Base-by-base conservation (phyloP, 2,888 invertebrate species). In the Acrocyrtus sp. region DNA sequence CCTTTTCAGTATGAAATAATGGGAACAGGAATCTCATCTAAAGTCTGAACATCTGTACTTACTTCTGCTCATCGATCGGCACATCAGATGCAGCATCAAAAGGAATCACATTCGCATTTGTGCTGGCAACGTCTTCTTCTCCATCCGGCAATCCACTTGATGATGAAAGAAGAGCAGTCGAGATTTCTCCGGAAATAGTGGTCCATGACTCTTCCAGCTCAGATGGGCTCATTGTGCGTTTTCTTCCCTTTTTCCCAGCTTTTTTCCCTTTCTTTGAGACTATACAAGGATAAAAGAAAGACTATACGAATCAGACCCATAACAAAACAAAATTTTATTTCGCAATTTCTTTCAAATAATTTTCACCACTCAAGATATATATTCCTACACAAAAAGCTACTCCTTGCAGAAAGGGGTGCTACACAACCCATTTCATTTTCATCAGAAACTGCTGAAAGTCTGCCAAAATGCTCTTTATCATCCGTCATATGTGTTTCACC, bases 51-150 rank as follows among this genome's bases (percentile, higher is more conserved):
- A n/a, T n/a, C n/a, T n/a, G 45, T 43, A 84, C 86, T 84, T 86
- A 94, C 94, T 92, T 95, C 86, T 96, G 96, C 82, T 95, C 92
- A 82, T 96, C 95, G 72, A 95, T 91, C 5, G 91, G 89, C 43
- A 89, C 88, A 79, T 95, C 94, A 3, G 92, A 91, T 0, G 93
- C 89, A 15, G 94, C 93, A 85, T 96, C 95, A 83, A 95, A 95
- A 0, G 95, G 95, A 72, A 91, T 87, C 58, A 91, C 88, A 81
- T 88, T 88, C 51, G 87, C 85, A 1, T 90, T 88, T 79, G 90
- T 69, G 61, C 50, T 72, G 62, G 60, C 53, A 62, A 45, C 45
- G 58, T 51, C 62, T 53, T 72, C 75, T 58, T 67, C 72, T 27
- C 29, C 50, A 45, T 65, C 69, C n/a, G 81, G 41, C 81, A 77